These are phyloP conservation scores for Apodemia duryi DNA, from an alignment of 2,888 invertebrate species.

Conservation along the genomic window DNA sequence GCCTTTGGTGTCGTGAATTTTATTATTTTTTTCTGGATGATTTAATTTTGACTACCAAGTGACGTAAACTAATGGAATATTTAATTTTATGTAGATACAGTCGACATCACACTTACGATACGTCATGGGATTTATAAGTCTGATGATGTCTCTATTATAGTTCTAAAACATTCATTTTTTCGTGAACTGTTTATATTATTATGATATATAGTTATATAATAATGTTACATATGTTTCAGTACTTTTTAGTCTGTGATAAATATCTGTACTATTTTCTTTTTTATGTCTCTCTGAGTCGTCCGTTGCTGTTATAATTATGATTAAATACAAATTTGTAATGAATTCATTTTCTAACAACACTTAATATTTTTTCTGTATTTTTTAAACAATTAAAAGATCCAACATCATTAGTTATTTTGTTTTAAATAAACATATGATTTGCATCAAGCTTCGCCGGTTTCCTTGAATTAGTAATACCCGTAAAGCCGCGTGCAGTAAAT, in stretches of 20 bases:
- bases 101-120: neutral
- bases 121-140: neutral
- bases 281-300: conserved; percentile 17
- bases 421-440: neutral
- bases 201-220: conserved; percentile 16
- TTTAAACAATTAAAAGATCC: conserved; percentile 64
- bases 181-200: conserved; percentile 18
- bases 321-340: conserved; percentile 76
- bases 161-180: conserved; percentile 5
- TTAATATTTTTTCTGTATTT: conserved; percentile 71
- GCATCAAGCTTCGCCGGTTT: neutral
- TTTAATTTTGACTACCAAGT: neutral
- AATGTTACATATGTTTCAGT: conserved; percentile 37
- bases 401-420: conserved; percentile 29
- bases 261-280: conserved; percentile 39
- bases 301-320: conserved; percentile 22
- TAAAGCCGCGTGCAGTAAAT: too few species aligned
- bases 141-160: neutral
- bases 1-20: too few species aligned
- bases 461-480: too few species aligned
- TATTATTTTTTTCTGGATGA: too few species aligned
- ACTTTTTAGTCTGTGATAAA: conserved; percentile 71
- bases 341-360: conserved; percentile 70
- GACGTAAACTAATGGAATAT: neutral
- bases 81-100: neutral